Evolutionary conservation across 2,888 invertebrate genomes (phyloP), one percentile per base, ranked within the genome.

Genomic region (Cylloceria caligata): DNA sequence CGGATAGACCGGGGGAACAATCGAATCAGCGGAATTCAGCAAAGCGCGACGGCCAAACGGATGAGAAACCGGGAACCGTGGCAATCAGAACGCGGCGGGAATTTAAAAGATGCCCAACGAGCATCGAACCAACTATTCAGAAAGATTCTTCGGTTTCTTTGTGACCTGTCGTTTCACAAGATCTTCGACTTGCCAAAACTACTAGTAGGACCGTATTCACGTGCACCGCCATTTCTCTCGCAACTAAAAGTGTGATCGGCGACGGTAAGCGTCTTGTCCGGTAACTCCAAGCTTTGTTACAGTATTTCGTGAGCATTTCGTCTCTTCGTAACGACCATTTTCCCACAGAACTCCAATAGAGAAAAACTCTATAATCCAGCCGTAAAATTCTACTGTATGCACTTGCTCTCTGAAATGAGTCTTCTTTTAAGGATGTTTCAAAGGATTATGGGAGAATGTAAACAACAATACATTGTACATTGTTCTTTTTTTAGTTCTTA

Each of bases 1-100:
- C 3, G 30, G n/a, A 73, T 62, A 47, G 67, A 30, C 42, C 34
- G 47, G 52, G 65, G 75, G 84, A 84, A 88, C 87, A 89, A 89
- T 89, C 79, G 88, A 88, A 89, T 89, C 87, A 89, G 87, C 83
- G 82, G 86, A 88, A 88, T 85, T 84, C 86, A 86, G 83, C 83
- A 45, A 60, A 71, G 73, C 78, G 80, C 60, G 42, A 47, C 69
- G 62, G 27, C 62, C 52, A 69, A 62, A 81, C 45, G 55, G 68
- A 73, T 24, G 73, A 64, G 64, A 52, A 73, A 39, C 19, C 9
- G n/a, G 16, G 42, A 36, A 83, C 47, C 71, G 69, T 69, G 74
- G 82, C 86, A 86, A 88, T 88, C 86, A 84, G 83, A 85, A 85
- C 68, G 21, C 80, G 69, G 77, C 57, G 75, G 81, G 90, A 89